Percentiles rank a stretch among this genome's conserved stretches.
phyloP scores from a whole-genome alignment of 2,113 vertebrate genomes.

The Craseonycteris thonglongyai region DNA sequence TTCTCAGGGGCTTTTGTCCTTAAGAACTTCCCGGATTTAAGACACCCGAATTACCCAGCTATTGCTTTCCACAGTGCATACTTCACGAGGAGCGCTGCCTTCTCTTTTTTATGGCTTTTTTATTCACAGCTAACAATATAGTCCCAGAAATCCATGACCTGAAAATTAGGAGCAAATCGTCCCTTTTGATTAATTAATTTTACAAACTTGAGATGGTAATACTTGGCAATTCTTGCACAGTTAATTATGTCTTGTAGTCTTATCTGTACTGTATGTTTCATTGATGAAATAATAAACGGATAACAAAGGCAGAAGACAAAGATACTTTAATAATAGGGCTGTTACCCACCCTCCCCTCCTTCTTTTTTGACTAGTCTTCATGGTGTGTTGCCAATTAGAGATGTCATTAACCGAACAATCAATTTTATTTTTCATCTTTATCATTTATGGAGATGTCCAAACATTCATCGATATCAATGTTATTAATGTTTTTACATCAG shows the following conservation, averaged over 20 bases:
- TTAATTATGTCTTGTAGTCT: constrained; percentile 61
- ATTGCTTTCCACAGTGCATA: neutral
- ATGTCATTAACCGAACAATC: constrained; percentile 56
- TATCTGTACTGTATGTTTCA: constrained; percentile 36
- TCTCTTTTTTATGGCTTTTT: neutral
- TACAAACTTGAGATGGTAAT: neutral
- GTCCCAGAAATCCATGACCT: neutral
- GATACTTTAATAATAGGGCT: constrained; percentile 56
- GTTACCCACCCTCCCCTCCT: neutral
- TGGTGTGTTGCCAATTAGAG: neutral
- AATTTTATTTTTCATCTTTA: constrained; percentile 65
- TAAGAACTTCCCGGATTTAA: constrained; percentile 29
- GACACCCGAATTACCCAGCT: constrained; percentile 34
- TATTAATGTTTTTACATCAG: constrained; percentile 62
- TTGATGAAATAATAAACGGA: constrained; percentile 51
- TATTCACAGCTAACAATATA: neutral
- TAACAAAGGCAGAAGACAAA: constrained; percentile 45
- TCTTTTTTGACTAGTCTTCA: neutral
- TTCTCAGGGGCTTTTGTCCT: constrained; percentile 57
- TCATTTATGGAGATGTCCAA: constrained; percentile 56
- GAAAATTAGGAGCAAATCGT: constrained; percentile 26
- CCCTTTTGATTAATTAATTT: constrained; percentile 42
- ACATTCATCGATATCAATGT: constrained; percentile 46
- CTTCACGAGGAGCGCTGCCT: neutral
- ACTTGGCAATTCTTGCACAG: neutral